Evolutionary conservation across 1,140 invertebrate genomes (phyloP), one percentile per base, ranked within the genome.

Genomic region (Manduca sexta): DNA sequence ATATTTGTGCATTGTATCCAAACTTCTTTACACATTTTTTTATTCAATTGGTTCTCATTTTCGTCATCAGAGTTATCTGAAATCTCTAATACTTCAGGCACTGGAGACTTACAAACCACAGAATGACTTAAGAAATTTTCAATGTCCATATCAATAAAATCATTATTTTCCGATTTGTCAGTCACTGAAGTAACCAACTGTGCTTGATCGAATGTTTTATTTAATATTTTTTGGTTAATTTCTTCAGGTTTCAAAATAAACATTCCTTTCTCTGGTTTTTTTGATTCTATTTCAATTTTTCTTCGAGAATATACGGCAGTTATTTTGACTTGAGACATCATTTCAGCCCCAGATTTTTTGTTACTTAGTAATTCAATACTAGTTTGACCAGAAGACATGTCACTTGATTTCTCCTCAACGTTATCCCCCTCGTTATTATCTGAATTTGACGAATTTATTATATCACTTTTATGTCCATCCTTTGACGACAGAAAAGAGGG

Each of bases 241-340:
- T 85, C 76, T 65, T 82, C 78, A 6, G 82, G 78, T 69, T 84
- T 83, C 49, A 83, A 60, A 45, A 83, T 52, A 52, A 77, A 66
- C 77, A 83, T 81, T 12, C 71, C 57, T 17, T 45, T 37, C 52
- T 69, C 62, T 8, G 14, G 26, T 2, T n/a, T n/a, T 16, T 34
- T 45, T 26, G 8, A 5, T 12, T 35, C 13, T 11, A n/a, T 35
- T 35, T 35, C n/a, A 35, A 11, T 14, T 11, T n/a, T 35, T 35
- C n/a, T 14, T 35, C n/a, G 7, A 11, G 13, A 35, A 35, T 14
- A 2, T n/a, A 11, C 5, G 8, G 4, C 21, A 8, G 21, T 8
- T 26, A 26, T 26, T 26, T 26, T 8, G 8, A 26, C 21, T 3
- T 8, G 21, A 5, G 21, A 5, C 8, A 8, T 26, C 21, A 8